Evolutionary conservation across 2,113 vertebrate species (phyloP).

Genomic region (Copsychus sechellarum): DNA sequence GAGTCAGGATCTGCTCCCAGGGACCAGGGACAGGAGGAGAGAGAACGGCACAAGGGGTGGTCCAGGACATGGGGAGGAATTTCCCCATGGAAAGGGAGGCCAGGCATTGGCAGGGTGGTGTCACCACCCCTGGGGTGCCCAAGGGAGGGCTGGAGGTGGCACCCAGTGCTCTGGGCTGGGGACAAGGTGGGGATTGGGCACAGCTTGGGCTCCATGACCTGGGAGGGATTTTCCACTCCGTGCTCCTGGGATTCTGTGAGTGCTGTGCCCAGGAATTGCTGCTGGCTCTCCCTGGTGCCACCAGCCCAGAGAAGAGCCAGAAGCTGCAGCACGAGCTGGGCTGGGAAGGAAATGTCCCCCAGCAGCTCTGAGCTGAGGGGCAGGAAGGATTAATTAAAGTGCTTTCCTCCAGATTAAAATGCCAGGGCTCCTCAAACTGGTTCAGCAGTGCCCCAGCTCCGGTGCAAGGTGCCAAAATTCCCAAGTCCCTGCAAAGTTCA

Average conservation of each 20-base stretch:
- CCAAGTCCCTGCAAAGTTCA: constrained; percentile 13
- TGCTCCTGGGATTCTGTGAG: neutral
- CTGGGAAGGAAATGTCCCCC: neutral
- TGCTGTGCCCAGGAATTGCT: neutral
- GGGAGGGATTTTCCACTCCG: neutral
- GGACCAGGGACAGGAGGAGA: neutral
- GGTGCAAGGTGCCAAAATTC: neutral
- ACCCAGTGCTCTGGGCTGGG: neutral
- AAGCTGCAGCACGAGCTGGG: neutral
- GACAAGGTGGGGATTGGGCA: neutral
- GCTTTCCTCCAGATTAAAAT: neutral
- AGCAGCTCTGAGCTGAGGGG: neutral
- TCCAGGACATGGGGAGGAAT: neutral
- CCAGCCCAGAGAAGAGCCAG: rapidly evolving
- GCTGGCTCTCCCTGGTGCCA: neutral
- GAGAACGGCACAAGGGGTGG: neutral
- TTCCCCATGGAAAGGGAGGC: neutral
- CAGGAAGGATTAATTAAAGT: neutral
- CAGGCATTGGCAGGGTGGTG: neutral
- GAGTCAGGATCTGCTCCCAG: neutral
- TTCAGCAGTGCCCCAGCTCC: neutral
- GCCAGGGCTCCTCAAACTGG: neutral
- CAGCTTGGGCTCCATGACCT: neutral
- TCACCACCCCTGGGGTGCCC: neutral
- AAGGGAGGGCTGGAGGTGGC: neutral